These are phyloP conservation scores for Tethya wilhelma DNA, from an alignment of 37 sponge, comb jelly and placozoan genomes.

Conservation along the genomic window DNA sequence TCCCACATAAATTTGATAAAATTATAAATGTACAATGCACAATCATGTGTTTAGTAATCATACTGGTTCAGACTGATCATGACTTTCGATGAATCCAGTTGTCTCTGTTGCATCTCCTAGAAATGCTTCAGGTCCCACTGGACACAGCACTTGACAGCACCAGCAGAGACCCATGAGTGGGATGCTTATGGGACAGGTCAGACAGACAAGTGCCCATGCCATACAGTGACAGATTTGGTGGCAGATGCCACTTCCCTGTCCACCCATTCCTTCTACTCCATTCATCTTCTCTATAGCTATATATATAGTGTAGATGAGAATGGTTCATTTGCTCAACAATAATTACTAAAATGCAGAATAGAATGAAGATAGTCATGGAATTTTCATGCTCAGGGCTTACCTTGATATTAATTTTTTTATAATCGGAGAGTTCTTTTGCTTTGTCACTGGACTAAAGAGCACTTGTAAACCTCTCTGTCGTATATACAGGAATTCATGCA, in stretches of 20 bases:
- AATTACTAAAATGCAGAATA: neutral
- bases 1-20: too few species aligned
- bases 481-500: too few species aligned
- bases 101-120: slow-evolving; percentile 12
- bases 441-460: too few species aligned
- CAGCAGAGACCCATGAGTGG: slow-evolving; percentile 30
- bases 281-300: slow-evolving; percentile 1
- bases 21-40: too few species aligned
- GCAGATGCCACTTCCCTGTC: neutral
- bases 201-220: slow-evolving; percentile 7
- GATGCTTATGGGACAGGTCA: slow-evolving; percentile 34
- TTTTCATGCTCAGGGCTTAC: neutral
- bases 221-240: neutral
- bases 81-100: neutral
- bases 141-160: slow-evolving; percentile 27
- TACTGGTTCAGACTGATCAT: too few species aligned
- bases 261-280: neutral
- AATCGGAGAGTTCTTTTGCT: neutral
- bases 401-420: neutral
- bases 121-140: slow-evolving; percentile 17
- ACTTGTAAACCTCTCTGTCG: too few species aligned
- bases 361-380: neutral
- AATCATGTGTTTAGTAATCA: too few species aligned
- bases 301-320: neutral
- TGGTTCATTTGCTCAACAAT: neutral